Percentiles rank a stretch among this genome's conserved stretches.
phyloP scores from a whole-genome alignment of 2,113 vertebrate genomes.

The Tupaia tana region DNA sequence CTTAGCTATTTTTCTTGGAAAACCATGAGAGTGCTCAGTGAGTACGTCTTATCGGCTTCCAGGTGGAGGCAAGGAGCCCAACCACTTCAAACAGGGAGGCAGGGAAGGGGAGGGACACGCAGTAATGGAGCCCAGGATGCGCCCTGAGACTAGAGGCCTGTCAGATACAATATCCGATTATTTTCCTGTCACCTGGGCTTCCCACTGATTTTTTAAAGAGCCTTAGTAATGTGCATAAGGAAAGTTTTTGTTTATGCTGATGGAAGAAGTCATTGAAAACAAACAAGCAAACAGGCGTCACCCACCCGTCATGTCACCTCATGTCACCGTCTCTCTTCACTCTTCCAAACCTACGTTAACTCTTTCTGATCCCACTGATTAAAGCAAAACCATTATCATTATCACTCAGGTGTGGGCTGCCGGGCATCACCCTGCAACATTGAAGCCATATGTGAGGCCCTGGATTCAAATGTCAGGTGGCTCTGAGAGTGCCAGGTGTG shows the following conservation, averaged over 20 bases:
- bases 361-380: neutral
- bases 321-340: neutral
- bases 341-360: neutral
- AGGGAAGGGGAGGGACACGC: neutral
- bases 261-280: conserved; percentile 19
- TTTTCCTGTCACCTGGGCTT: conserved; percentile 41
- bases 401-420: no score
- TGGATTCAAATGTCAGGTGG: no score
- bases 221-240: neutral
- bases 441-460: no score
- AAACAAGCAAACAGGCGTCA: neutral
- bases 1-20: conserved; percentile 75
- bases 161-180: conserved; percentile 18
- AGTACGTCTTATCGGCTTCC: conserved; percentile 71
- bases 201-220: conserved; percentile 2
- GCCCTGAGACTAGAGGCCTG: conserved; percentile 22
- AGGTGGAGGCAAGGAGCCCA: conserved; percentile 62
- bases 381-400: neutral
- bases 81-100: conserved; percentile 64
- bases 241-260: neutral
- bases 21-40: conserved; percentile 40
- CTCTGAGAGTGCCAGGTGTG: no score
- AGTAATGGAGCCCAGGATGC: neutral
- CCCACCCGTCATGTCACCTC: no score
- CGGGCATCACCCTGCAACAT: no score